Base-by-base conservation (phyloP, 1,140 invertebrate genomes). In the Diorhabda sublineata region DNA sequence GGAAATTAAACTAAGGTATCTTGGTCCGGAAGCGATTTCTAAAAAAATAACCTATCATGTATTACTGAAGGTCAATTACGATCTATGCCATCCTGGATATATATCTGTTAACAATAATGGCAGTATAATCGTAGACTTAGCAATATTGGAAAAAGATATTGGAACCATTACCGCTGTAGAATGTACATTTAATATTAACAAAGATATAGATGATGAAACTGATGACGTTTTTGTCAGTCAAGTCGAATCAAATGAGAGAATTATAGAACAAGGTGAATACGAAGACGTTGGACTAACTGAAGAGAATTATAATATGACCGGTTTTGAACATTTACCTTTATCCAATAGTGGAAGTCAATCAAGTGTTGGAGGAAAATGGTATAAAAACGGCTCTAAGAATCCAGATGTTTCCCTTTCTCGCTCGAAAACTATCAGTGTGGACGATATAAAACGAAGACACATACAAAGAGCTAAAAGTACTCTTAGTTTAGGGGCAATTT, bases 1-100 rank as follows among this genome's bases (percentile, higher is more conserved):
- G 5, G 56, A 66, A 43, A 70, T 80, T 7, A 69, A 57, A 41
- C 64, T 80, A n/a, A 67, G 78, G 52, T 79, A 72, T 72, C 87
- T 88, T 82, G 88, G 88, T 5, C 64, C 71, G 3, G 61, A 56
- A 4, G 63, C 65, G 44, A 59, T 72, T 3, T 73, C 76, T 3
- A 42, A 56, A 6, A 73, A 70, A 43, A 64, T 78, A 8, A 64
- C 43, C 2, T 79, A 76, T 65, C 70, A 75, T 60, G 45, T 79
- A 2, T 61, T 73, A 41, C 8, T 66, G 0, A 47, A n/a, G 6
- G 4, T 43, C 3, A 57, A 57, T 56, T 42, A 52, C 41, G 45
- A 66, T 45, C 52, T 64, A 4, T 64, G 42, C 9, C 62, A 26
- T 64, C 45, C 0, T 2, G 43, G 41, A 6, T 57, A 52, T 42